A percentile compares a stretch with the other conserved stretches of the same genome.
Evolutionary conservation across 92 coral and sea anemone species (phyloP).

Genomic region (Epizoanthus fatuus): DNA sequence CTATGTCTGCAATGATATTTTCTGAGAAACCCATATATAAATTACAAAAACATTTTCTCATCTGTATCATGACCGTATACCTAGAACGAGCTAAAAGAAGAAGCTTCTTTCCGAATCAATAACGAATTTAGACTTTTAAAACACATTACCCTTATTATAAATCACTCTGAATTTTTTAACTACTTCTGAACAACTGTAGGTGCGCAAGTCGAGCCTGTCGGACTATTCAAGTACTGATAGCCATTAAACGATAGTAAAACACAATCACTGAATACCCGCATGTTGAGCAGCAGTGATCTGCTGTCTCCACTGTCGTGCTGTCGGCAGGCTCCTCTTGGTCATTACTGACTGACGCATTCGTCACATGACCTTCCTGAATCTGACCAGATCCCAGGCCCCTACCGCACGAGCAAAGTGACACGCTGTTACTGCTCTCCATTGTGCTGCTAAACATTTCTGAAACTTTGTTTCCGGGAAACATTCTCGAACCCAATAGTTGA

Average conservation of each 20-base stretch:
- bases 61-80: no score
- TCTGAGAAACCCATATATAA: no score
- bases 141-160: no score
- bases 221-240: neutral
- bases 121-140: no score
- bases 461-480: neutral
- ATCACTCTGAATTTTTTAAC: no score
- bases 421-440: neutral
- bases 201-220: no score
- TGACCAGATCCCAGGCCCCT: neutral
- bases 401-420: conserved; percentile 13
- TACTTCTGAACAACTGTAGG: no score
- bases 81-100: no score
- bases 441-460: neutral
- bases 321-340: conserved; percentile 5
- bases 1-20: no score
- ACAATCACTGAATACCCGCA: conserved; percentile 27
- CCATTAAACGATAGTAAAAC: neutral
- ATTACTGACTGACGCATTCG: neutral
- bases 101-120: no score
- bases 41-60: no score
- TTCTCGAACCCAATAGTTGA: no score
- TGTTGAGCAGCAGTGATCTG: conserved; percentile 20
- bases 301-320: neutral
- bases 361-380: conserved; percentile 7